Evolutionary conservation across 2,797 vertebrate species (phyloP).

Genomic region (Arremon brunneinucha): DNA sequence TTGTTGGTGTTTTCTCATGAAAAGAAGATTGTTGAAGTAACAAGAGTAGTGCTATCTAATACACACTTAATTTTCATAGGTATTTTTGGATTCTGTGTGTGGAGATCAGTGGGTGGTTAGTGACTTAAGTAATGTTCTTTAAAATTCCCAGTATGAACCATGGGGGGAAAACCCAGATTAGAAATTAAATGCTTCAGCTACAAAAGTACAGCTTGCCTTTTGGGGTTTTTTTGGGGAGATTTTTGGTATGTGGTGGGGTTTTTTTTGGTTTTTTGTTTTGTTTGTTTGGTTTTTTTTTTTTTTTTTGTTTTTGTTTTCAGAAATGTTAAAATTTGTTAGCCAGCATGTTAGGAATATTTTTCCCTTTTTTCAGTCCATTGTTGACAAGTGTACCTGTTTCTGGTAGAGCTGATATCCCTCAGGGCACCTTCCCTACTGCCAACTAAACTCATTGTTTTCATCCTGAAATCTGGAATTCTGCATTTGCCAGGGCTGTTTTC

Average conservation of each 20-base stretch:
- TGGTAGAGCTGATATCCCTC: background rate
- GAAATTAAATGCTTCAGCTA: background rate
- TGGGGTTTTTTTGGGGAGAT: background rate
- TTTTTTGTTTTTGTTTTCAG: background rate
- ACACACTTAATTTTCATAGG: background rate
- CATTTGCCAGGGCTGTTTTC: background rate
- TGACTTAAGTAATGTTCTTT: background rate
- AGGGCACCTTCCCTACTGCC: background rate
- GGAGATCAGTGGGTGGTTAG: background rate
- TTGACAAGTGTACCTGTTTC: background rate
- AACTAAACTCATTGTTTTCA: background rate
- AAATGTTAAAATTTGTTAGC: background rate
- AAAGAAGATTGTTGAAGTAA: background rate
- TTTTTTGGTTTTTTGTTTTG: background rate
- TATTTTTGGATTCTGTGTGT: background rate
- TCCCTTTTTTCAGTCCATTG: fast-evolving
- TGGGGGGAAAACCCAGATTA: background rate
- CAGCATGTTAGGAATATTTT: background rate
- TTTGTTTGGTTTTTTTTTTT: background rate
- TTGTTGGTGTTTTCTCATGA: background rate
- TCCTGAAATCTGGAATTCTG: background rate
- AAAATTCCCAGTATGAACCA: background rate
- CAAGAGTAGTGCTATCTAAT: background rate
- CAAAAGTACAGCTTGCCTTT: background rate
- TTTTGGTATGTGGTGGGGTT: background rate